Percentiles rank a stretch among this genome's conserved stretches.
Evolutionary conservation across 2,113 vertebrate species (phyloP).

Genomic region (Platanista minor): DNA sequence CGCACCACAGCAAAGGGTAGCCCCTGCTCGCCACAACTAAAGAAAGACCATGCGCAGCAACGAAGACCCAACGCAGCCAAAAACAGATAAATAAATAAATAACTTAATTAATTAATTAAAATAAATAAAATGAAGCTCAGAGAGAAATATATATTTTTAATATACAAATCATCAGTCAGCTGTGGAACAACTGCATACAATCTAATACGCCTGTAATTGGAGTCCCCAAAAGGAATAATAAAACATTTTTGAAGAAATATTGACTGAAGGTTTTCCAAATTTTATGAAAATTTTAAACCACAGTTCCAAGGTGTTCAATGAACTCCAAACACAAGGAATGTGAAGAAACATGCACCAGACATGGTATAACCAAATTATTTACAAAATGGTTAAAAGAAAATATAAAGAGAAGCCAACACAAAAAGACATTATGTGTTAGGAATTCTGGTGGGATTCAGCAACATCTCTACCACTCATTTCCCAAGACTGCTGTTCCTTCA

Average conservation of each 20-base stretch:
- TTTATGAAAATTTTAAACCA: not conserved
- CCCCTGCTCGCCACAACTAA: too few species aligned
- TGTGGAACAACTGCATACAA: not conserved
- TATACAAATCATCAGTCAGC: not conserved
- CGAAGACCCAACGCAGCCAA: too few species aligned
- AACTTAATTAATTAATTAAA: too few species aligned
- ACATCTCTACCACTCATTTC: not conserved
- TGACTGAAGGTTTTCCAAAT: slow-evolving; percentile 2
- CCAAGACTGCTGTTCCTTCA: not conserved
- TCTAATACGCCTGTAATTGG: not conserved
- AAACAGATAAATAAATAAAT: too few species aligned
- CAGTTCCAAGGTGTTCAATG: not conserved
- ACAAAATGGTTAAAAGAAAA: not conserved
- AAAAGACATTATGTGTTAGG: not conserved
- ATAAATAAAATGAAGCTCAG: not conserved
- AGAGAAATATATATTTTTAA: not conserved
- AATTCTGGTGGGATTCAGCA: not conserved
- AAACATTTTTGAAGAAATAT: not conserved
- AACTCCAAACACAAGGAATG: not conserved
- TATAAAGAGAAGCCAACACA: not conserved
- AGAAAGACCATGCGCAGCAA: too few species aligned
- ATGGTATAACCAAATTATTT: not conserved
- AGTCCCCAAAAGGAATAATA: not conserved
- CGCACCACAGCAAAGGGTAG: too few species aligned
- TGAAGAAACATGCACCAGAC: not conserved